Conservation (phyloP, 1,140 invertebrate species). For the Ridgeia piscesae region DNA sequence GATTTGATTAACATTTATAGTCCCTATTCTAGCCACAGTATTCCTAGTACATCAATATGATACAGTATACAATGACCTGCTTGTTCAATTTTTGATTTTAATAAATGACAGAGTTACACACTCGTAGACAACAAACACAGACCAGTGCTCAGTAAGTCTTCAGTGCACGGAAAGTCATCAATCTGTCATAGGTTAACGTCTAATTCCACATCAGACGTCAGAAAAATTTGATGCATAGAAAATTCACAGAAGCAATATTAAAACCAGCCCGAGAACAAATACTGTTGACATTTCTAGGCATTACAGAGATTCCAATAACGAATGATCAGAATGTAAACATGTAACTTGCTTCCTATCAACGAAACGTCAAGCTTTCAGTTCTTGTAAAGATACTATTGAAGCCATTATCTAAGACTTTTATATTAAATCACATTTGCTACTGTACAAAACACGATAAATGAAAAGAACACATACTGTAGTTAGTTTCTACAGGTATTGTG, state of each 20-base stretch:
- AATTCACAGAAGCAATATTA: background rate
- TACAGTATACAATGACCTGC: no score
- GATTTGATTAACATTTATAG: no score
- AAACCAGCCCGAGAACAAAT: background rate
- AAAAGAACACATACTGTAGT: background rate
- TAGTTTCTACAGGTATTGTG: background rate
- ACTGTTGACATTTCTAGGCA: background rate
- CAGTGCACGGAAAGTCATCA: no score
- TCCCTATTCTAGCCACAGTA: no score
- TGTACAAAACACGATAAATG: background rate
- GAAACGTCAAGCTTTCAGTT: background rate
- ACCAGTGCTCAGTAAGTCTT: background rate
- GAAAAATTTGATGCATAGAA: background rate
- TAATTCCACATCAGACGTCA: background rate
- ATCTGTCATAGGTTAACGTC: background rate
- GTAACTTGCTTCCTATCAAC: background rate
- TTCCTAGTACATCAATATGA: no score
- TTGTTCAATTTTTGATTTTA: background rate
- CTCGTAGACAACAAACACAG: background rate
- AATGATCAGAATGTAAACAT: background rate
- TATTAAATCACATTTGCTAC: background rate
- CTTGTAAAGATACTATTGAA: background rate
- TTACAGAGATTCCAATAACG: background rate
- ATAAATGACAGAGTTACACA: background rate
- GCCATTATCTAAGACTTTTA: background rate